Evolutionary conservation across 2,888 invertebrate genomes (phyloP), one percentile per base, ranked within the genome.

Genomic region (Lithophane semibrunnea): DNA sequence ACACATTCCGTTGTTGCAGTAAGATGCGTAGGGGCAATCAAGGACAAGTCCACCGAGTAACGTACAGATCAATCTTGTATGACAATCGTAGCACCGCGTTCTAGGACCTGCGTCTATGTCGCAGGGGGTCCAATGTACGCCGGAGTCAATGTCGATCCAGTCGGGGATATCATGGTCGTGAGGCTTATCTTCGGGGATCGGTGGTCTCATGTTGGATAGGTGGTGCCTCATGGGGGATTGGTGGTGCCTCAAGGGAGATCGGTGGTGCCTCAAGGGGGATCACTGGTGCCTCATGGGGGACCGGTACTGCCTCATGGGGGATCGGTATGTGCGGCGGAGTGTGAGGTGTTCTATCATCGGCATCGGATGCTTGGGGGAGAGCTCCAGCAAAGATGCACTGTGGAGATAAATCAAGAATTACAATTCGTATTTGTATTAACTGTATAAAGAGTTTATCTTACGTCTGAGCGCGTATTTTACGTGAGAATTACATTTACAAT

Each of bases 11-110:
- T 73, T 52, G 8, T 52, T 66, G 47, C 82, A 83, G 37, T 79
- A 64, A 21, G 73, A 54, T 29, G 18, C 47, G n/a, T n/a, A 44
- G 0, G 18, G 69, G 29, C 84, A 78, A 9, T 66, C 47, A 3
- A 83, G 21, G 1, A 63, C 37, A 1, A 83, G 1, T 18, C 79
- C 84, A 52, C 73, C 79, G 16, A 79, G 3, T 2, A 29, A 52
- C 13, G 79, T 78, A 12, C 84, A 83, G 18, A 82, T 67, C 56
- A 73, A n/a, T 60, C 42, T 63, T 29, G 73, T 68, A 2, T 58
- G 29, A 13, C 79, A 79, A 13, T 83, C 63, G 16, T 66, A 29
- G 16, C 81, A 83, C 12, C 78, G 58, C 18, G 2, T 16, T 60
- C 52, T 37, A 2, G 80, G 71, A 21, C 21, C 37, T 12, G 16